Evolutionary conservation across 2,888 invertebrate species (phyloP).

Genomic region (Charanyca ferruginea): DNA sequence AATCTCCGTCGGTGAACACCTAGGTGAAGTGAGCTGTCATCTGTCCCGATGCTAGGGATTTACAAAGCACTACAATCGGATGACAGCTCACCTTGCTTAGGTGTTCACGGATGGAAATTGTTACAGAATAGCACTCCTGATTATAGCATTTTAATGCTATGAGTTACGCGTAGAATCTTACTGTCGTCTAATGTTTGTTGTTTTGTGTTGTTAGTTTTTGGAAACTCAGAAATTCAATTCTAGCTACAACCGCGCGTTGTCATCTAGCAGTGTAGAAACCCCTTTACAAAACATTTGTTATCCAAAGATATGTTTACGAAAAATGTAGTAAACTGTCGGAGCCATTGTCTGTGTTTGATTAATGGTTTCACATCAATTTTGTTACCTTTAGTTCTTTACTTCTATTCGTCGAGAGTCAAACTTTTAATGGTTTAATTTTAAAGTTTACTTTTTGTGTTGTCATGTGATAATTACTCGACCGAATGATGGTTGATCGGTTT

Average conservation of each 20-base stretch:
- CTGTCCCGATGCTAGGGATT: too few species aligned
- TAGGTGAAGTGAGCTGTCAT: too few species aligned
- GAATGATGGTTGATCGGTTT: conserved; percentile 36
- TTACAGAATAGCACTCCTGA: too few species aligned
- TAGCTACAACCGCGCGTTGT: neutral
- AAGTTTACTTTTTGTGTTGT: conserved; percentile 38
- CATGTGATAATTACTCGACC: conserved; percentile 42
- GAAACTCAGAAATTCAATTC: neutral
- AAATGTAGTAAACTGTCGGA: conserved; percentile 54
- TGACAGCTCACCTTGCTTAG: too few species aligned
- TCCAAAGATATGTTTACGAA: conserved; percentile 52
- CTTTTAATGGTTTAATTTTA: conserved; percentile 48
- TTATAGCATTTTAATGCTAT: too few species aligned
- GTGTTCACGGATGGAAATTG: too few species aligned
- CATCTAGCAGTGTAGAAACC: neutral
- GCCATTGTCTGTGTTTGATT: conserved; percentile 53
- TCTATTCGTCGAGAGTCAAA: conserved; percentile 30
- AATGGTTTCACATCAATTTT: conserved; percentile 53
- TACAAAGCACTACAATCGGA: too few species aligned
- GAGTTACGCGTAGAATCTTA: too few species aligned
- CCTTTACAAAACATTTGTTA: conserved; percentile 36
- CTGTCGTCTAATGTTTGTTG: too few species aligned
- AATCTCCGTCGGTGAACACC: too few species aligned
- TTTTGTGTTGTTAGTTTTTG: too few species aligned
- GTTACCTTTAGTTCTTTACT: conserved; percentile 24